phyloP scores from a whole-genome alignment of 2,888 invertebrate species.

The Sialis lutaria region DNA sequence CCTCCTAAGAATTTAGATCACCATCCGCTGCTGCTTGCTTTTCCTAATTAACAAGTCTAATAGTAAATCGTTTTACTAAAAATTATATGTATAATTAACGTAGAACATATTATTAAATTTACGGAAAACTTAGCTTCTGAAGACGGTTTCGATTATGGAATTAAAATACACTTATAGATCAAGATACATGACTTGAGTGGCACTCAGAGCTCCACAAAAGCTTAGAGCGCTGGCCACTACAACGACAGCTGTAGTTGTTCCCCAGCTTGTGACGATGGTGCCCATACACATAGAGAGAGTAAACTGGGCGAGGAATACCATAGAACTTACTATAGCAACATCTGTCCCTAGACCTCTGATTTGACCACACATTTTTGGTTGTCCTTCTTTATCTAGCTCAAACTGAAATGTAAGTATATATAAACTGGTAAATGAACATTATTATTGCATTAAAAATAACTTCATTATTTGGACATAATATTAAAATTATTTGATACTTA shows the following conservation, averaged over 20 bases:
- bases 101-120: too few species aligned
- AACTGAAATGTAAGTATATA: slow-evolving; percentile 27
- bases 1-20: too few species aligned
- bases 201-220: slow-evolving; percentile 67
- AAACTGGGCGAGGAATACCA: slow-evolving; percentile 89
- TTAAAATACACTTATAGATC: slow-evolving; percentile 41
- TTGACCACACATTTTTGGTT: slow-evolving; percentile 35
- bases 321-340: slow-evolving; percentile 84
- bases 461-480: not conserved
- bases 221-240: slow-evolving; percentile 70
- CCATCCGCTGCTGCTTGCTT: too few species aligned
- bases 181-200: slow-evolving; percentile 77
- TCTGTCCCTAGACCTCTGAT: slow-evolving; percentile 89
- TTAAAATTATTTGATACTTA: slow-evolving; percentile 26
- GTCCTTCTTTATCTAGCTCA: slow-evolving; percentile 34
- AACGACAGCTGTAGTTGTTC: slow-evolving; percentile 79
- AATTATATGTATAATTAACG: too few species aligned
- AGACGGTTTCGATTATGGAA: not conserved
- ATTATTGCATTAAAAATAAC: not conserved
- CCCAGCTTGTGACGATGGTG: slow-evolving; percentile 57
- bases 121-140: not conserved
- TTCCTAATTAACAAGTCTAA: too few species aligned
- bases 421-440: not conserved
- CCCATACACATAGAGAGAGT: slow-evolving; percentile 77
- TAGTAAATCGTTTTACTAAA: too few species aligned